These are phyloP conservation scores for Falcaria lacertinaria DNA, from an alignment of 2,888 invertebrate genomes.

Conservation along the genomic window DNA sequence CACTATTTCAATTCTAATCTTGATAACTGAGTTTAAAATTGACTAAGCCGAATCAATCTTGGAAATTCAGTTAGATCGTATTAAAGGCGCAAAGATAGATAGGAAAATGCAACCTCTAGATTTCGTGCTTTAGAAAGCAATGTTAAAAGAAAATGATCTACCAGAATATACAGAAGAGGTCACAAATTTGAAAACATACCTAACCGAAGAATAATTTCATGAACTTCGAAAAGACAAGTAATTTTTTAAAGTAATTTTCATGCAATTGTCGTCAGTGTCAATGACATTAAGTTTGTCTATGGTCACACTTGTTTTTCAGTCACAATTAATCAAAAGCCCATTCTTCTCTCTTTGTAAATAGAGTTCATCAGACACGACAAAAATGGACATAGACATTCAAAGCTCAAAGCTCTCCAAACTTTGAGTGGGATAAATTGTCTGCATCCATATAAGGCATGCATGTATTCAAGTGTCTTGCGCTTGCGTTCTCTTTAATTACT, in stretches of 20 bases:
- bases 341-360: background rate
- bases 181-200: too few species aligned
- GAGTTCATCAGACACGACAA: too few species aligned
- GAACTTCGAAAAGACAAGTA: too few species aligned
- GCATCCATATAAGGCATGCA: background rate
- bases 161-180: too few species aligned
- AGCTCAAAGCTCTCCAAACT: background rate
- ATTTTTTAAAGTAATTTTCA: too few species aligned
- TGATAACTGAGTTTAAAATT: background rate
- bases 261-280: background rate
- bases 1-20: background rate
- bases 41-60: background rate
- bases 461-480: background rate
- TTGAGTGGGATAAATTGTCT: background rate
- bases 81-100: background rate
- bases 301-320: too few species aligned
- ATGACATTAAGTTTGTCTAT: background rate
- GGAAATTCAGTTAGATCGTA: background rate
- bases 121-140: too few species aligned
- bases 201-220: too few species aligned
- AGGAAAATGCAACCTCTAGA: too few species aligned
- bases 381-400: background rate
- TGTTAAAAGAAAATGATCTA: too few species aligned
- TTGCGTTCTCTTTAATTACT: background rate
- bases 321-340: background rate